Evolutionary conservation across 2,113 vertebrate genomes (phyloP), one percentile per base, ranked within the genome.

Genomic region (Mesembrinibis cayennensis): DNA sequence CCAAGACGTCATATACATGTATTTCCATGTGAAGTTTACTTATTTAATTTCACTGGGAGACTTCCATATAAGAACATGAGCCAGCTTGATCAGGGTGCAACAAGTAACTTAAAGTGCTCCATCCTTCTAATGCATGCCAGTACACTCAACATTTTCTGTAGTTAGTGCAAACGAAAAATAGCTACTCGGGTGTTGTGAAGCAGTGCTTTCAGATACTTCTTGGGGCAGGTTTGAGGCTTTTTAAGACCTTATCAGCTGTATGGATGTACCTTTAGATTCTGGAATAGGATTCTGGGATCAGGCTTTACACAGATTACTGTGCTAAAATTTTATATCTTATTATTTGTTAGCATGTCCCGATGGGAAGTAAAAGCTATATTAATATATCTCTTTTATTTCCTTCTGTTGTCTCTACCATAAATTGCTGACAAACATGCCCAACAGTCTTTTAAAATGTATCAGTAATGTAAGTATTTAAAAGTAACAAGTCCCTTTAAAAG

Each of bases 1-100:
- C 11, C 5, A 34, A 78, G 45, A 36, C 3, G 3, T 42, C 26
- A 6, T 61, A 34, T 14, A 17, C 2, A 1, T 27, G 3, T 7
- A 40, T 50, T 90, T 89, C 19, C 23, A 47, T 11, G 5, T 53
- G 42, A 70, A 23, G 9, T 47, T 89, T 81, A 5, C 5, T 72
- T 58, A 23, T 55, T 80, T 77, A 69, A 53, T 91, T 66, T 87
- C 16, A 38, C 18, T 71, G 27, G 6, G 17, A 85, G 9, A 27
- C 4, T 87, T 83, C 9, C 16, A 58, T 61, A 26, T 10, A n/a
- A n/a, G 21, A 77, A 18, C 2, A 25, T 34, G 42, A 82, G 15
- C n/a, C 18, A 87, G 10, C 11, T 5, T 69, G 30, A 45, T 36
- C 3, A 71, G 42, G 32, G 20, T 32, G 27, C 26, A 88, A 34